Evolutionary conservation across 2,113 vertebrate species (phyloP).

Genomic region (Prionailurus bengalensis): DNA sequence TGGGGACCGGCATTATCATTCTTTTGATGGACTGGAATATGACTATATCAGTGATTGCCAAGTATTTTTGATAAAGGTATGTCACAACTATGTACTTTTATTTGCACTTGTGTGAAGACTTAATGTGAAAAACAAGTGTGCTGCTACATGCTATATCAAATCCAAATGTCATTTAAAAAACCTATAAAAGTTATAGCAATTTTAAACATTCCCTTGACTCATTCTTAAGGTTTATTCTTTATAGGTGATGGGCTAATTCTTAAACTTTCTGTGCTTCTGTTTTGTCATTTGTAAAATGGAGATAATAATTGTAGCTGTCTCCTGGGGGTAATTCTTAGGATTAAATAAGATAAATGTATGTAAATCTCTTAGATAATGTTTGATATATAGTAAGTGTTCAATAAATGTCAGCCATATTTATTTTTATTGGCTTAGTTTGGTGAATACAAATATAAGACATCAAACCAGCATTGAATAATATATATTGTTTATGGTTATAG

Average conservation of each 20-base stretch:
- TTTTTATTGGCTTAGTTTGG: conserved; percentile 43
- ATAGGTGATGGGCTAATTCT: neutral
- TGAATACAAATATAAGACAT: conserved; percentile 8
- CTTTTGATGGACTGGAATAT: conserved; percentile 97
- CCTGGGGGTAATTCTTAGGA: neutral
- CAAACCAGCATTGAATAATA: neutral
- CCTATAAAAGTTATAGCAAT: neutral
- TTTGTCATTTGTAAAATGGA: conserved; percentile 9
- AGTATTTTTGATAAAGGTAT: conserved; percentile 94
- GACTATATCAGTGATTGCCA: conserved; percentile 98
- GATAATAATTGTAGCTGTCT: neutral
- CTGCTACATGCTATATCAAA: neutral
- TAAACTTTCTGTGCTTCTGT: neutral
- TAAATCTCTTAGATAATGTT: neutral
- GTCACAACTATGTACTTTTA: conserved; percentile 22
- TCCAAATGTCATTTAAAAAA: neutral
- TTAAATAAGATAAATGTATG: conserved; percentile 22
- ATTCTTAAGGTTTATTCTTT: neutral
- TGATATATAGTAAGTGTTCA: neutral
- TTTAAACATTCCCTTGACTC: conserved; percentile 15
- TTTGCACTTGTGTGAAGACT: neutral
- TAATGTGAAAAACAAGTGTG: neutral
- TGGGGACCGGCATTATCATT: conserved; percentile 97
- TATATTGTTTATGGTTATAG: neutral
- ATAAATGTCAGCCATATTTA: neutral